Evolutionary conservation across 92 coral and sea anemone genomes (phyloP), one percentile per base, ranked within the genome.

Genomic region (Hydrozoanthus gracilis): DNA sequence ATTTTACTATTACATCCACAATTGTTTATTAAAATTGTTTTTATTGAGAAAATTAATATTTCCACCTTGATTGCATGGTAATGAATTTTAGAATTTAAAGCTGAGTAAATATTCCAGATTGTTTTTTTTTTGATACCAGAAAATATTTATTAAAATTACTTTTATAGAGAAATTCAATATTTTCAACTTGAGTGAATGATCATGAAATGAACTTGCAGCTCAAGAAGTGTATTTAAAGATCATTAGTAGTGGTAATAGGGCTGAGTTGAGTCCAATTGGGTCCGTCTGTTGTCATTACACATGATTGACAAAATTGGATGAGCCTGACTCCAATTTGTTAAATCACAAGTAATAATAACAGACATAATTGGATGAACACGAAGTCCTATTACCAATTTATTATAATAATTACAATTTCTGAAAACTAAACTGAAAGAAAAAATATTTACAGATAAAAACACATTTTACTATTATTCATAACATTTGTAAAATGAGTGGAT

Each of bases 261-360:
- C 67, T 54, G 67, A 79, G 71, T 79, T 65, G 85, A 79, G 85
- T 79, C 85, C 85, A 79, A 79, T 79, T 79, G 68, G 73, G 85
- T 79, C 85, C 55, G 85, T 79, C 85, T 79, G 85, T 79, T 79
- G 27, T 79, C 85, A 79, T 79, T 79, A 79, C 85, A 35, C 66
- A 35, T 79, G 85, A 79, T 79, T 79, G 27, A 79, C 85, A 79
- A 79, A 79, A 79, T 79, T 79, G 85, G 85, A 79, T 79, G 85
- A 79, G 71, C 85, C 44, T 15, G 85, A 61, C n/a, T 61, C 85
- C 51, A 46, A 61, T 54, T 79, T 79, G 66, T 79, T 52, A 5
- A 79, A 79, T 79, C 85, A 79, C 85, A 39, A 79, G 85, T 79
- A 79, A 79, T 79, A 35, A 79, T 79, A 79, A 79, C 85, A 79